Base-by-base conservation (phyloP, 2,888 invertebrate genomes). In the Shargacucullia verbasci region DNA sequence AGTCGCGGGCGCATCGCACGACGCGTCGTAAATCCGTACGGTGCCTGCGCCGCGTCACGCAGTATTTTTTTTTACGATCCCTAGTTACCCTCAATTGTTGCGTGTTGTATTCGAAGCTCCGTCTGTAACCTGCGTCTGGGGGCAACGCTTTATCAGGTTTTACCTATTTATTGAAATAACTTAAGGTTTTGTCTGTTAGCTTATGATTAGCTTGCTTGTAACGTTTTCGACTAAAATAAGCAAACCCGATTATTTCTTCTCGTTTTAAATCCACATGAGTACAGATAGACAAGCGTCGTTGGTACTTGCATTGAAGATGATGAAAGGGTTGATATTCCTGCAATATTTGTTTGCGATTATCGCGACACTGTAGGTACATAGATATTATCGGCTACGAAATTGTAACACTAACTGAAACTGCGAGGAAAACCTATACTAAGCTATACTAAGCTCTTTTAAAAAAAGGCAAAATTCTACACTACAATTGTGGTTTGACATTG, bases 21-120 rank as follows among this genome's bases (percentile, higher is more conserved):
- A 75, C 49, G 34, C 54, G 56, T 76, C 68, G 70, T 41, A 60
- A 54, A 53, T 35, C 13, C 38, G 37, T 1, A 2, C 35, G 35
- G 7, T 9, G 29, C 62, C 59, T 64, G 41, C 50, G 56, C 20
- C 33, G 14, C 40, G 64, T 55, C 76, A 73, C 67, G 73, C 68
- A 61, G 58, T 34, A n/a, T 49, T 12, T 47, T 56, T 73, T 41
- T 73, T 73, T 73, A 76, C 46, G 55, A 49, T 59, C 35, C 11
- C 11, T 20, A 53, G n/a, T 54, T 62, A 54, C 60, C 47, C 47
- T 67, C 56, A 70, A 58, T 63, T 33, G 54, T 56, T 58, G 59
- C 56, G 59, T 62, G 59, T 20, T 38, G 47, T 34, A 59, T 53
- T 59, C 53, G 50, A 63, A 43, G 39, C 39, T 48, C 39, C 12